Conservation (phyloP, 2,888 invertebrate species). For the Diplazon laetatorius region DNA sequence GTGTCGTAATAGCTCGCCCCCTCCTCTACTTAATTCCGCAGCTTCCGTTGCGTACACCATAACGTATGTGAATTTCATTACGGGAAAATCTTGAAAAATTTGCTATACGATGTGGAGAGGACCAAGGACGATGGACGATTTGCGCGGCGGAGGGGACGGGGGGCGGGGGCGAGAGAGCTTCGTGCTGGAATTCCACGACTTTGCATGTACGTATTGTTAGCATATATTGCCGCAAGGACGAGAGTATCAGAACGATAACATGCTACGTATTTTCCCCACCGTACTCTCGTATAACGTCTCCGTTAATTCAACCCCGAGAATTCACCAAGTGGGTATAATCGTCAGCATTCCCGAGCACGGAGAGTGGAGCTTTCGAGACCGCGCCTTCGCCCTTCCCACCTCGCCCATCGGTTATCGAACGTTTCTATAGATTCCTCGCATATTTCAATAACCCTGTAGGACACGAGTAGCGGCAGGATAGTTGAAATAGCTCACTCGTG, state of each 20-base stretch:
- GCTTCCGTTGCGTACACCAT: conserved; percentile 22
- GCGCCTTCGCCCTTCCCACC: conserved; percentile 37
- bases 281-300: conserved; percentile 44
- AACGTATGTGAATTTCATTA: conserved; percentile 37
- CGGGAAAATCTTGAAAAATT: conserved; percentile 51
- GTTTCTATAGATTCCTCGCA: conserved; percentile 76
- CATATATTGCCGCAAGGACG: conserved; percentile 41
- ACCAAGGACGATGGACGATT: conserved; percentile 33
- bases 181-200: conserved; percentile 52
- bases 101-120: conserved; percentile 29
- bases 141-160: too few species aligned
- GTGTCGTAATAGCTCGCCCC: conserved; percentile 6
- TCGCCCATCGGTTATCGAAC: conserved; percentile 62
- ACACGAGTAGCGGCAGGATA: conserved; percentile 72
- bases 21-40: conserved; percentile 14
- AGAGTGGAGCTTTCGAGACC: conserved; percentile 42
- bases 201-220: conserved; percentile 51
- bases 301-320: conserved; percentile 61
- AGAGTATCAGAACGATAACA: conserved; percentile 10
- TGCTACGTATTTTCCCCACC: conserved; percentile 28
- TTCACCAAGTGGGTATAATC: conserved; percentile 65
- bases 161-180: conserved; percentile 12
- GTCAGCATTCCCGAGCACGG: conserved; percentile 62
- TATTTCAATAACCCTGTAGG: conserved; percentile 77
- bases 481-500: conserved; percentile 73